A percentile compares a stretch with the other conserved stretches of the same genome.
Evolutionary conservation across 2,888 invertebrate species (phyloP).

Genomic region (Agrotis puta): DNA sequence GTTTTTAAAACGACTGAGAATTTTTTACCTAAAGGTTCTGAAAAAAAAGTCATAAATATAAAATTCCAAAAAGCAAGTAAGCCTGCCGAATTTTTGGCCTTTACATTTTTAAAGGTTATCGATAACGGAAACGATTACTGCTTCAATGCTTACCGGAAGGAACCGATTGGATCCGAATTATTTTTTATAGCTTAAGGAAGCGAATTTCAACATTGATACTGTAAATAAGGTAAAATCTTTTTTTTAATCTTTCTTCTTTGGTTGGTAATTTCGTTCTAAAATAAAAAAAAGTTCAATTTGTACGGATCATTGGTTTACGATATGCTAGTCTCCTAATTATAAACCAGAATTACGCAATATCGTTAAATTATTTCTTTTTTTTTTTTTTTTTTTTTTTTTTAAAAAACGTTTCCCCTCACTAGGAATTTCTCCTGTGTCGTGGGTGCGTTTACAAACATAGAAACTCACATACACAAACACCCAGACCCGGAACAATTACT

Average conservation of each 20-base stretch:
- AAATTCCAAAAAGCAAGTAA: constrained; percentile 23
- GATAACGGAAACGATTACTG: constrained; percentile 63
- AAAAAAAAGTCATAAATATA: constrained; percentile 17
- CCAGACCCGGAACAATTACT: too few species aligned
- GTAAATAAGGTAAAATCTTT: constrained; percentile 14
- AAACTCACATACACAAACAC: too few species aligned
- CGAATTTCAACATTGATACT: constrained; percentile 34
- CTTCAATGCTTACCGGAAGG: constrained; percentile 48
- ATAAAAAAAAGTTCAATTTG: neutral
- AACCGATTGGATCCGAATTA: constrained; percentile 50
- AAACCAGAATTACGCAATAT: neutral
- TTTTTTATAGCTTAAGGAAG: constrained; percentile 49
- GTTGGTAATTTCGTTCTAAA: neutral
- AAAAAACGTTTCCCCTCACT: too few species aligned
- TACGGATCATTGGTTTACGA: neutral
- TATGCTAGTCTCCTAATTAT: neutral
- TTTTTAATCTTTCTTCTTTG: too few species aligned
- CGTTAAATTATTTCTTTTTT: too few species aligned
- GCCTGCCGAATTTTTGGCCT: constrained; percentile 31
- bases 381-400: too few species aligned
- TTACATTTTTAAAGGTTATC: constrained; percentile 56
- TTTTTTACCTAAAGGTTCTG: neutral
- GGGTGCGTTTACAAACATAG: too few species aligned
- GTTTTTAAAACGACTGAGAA: neutral
- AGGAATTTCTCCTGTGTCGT: too few species aligned